Evolutionary conservation across 2,888 invertebrate species (phyloP), one percentile per base, ranked within the genome.

Genomic region (Aplocera efformata): DNA sequence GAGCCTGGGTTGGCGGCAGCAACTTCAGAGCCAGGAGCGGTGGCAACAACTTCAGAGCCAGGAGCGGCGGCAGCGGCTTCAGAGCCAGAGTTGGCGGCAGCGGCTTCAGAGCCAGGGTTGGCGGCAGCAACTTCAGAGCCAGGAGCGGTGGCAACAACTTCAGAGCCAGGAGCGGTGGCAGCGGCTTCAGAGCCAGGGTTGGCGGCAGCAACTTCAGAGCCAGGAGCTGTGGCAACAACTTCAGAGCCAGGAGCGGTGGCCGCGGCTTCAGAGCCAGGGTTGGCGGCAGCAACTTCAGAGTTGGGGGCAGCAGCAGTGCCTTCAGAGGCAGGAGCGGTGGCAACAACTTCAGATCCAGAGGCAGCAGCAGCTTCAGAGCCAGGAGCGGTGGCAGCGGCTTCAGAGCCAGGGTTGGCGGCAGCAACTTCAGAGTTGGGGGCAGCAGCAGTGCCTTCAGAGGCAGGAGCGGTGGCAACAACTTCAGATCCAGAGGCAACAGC

Each of bases 251-350:
- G 9, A n/a, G 7, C 27, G 32, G 39, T 8, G 7, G 28, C 23
- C 23, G 31, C 28, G 1, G 6, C 35, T 10, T 23, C 39, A 9
- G 32, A 10, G n/a, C 32, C 20, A 8, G 43, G 13, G 7, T 35
- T 29, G 22, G 43, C 13, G 8, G 31, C 23, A 31, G 47, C 30
- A 25, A 9, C 31, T 26, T 22, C 20, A 27, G 27, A 6, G 17
- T 24, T 28, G 29, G 39, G 0, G 22, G 10, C 32, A 28, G 27
- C 7, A 8, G 26, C 24, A 21, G 45, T 7, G 1, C n/a, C 37
- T 22, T 35, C 43, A 39, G 25, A n/a, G 7, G 35, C 42, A 24
- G 42, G 1, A 3, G 28, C n/a, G 21, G 28, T n/a, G 21, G 28
- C 31, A 26, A 11, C 32, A 31, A 11, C n/a, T 38, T n/a, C n/a